Evolutionary conservation across 2,113 vertebrate species (phyloP).

Genomic region (Eulemur macaco): DNA sequence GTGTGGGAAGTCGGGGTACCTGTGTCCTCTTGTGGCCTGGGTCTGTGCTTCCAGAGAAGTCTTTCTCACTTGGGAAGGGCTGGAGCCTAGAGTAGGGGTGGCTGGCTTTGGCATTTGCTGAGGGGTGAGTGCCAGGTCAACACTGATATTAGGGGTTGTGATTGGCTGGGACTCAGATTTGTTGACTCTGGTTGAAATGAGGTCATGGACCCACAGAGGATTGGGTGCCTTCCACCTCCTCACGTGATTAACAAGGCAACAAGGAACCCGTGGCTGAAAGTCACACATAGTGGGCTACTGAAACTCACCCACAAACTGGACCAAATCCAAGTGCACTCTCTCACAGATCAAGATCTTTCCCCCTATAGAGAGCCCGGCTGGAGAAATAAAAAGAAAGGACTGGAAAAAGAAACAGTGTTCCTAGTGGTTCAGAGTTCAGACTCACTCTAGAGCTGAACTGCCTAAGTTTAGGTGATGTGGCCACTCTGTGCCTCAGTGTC

Average conservation of each 20-base stretch:
- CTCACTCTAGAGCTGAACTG: background rate
- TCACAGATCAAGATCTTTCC: background rate
- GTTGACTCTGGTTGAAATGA: background rate
- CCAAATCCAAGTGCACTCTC: background rate
- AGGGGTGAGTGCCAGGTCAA: slow-evolving; percentile 4
- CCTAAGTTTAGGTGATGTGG: background rate
- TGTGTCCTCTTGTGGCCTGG: slow-evolving; percentile 61
- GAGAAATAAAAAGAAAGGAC: background rate
- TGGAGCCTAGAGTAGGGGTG: background rate
- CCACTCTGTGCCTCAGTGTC: background rate
- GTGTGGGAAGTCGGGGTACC: slow-evolving; percentile 37
- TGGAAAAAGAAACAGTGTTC: background rate
- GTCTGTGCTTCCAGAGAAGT: background rate
- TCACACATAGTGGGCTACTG: background rate
- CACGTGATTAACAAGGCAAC: background rate
- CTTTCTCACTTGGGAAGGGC: background rate
- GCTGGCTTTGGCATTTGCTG: background rate
- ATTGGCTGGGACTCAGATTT: background rate
- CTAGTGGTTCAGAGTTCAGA: background rate
- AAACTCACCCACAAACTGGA: background rate
- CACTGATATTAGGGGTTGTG: background rate
- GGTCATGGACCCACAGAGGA: background rate
- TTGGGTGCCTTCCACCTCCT: background rate
- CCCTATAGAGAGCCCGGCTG: background rate
- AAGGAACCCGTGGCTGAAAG: background rate